Percentiles rank a stretch among this genome's conserved stretches.
phyloP scores from a whole-genome alignment of 2,888 invertebrate genomes.

The Mystacides longicornis region DNA sequence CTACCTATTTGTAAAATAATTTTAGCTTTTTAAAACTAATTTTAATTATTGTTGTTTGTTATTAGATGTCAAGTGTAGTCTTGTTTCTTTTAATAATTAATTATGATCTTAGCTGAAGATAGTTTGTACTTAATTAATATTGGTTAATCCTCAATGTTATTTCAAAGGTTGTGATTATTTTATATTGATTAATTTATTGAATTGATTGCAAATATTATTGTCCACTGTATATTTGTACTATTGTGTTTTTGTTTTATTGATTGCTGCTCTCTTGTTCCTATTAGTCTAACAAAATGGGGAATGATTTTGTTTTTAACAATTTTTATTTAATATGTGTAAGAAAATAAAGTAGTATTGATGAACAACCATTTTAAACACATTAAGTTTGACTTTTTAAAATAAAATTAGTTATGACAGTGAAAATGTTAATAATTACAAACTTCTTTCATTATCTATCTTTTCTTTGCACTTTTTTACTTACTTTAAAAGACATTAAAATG shows the following conservation, averaged over 20 bases:
- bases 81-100: neutral
- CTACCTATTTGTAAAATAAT: neutral
- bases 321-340: neutral
- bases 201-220: neutral
- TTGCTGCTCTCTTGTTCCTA: too few relatives aligned
- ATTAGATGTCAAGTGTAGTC: neutral
- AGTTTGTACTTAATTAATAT: neutral
- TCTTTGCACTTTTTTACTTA: too few relatives aligned
- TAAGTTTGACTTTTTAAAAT: too few relatives aligned
- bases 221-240: neutral
- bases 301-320: neutral
- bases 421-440: too few relatives aligned
- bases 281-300: too few relatives aligned
- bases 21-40: neutral
- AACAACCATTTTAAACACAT: too few relatives aligned
- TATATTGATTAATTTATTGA: neutral
- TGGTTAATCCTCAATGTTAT: neutral
- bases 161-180: constrained; percentile 15
- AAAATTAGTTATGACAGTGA: too few relatives aligned
- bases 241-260: too few relatives aligned
- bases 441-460: too few relatives aligned
- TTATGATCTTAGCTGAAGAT: neutral
- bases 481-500: too few relatives aligned
- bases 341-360: too few relatives aligned
- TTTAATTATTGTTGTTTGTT: neutral